phyloP scores from a whole-genome alignment of 2,888 invertebrate species.

The Mystacides longicornis region DNA sequence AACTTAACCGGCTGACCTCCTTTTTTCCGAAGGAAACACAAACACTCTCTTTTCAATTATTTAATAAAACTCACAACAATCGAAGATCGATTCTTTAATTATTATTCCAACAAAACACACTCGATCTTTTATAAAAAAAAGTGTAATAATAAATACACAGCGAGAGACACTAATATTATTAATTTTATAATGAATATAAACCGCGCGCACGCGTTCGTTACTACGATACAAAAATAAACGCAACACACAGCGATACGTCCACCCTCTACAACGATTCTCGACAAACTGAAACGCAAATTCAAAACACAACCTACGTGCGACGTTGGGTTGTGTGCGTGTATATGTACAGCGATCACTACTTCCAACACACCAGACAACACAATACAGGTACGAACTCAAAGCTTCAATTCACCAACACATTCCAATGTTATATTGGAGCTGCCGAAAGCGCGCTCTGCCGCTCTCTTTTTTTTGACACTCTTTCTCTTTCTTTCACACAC shows the following conservation, averaged over 20 bases:
- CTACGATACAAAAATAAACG: neutral
- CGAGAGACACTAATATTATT: too few relatives aligned
- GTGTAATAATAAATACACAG: conserved; percentile 13
- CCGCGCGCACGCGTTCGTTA: conserved; percentile 11
- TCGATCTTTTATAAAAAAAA: too few relatives aligned
- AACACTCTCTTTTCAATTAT: too few relatives aligned
- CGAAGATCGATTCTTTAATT: too few relatives aligned
- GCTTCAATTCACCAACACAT: neutral
- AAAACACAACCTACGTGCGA: conserved; percentile 16
- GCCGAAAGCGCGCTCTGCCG: neutral
- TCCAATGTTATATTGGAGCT: neutral
- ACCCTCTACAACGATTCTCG: conserved; percentile 6
- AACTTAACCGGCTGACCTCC: too few relatives aligned
- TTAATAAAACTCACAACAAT: too few relatives aligned
- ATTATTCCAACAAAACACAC: too few relatives aligned
- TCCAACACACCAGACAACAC: neutral
- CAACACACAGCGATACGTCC: conserved; percentile 3
- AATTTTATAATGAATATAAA: too few relatives aligned
- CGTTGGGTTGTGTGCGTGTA: neutral
- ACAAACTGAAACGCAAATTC: conserved; percentile 12
- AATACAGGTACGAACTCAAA: neutral
- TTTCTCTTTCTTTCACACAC: neutral
- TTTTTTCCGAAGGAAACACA: too few relatives aligned
- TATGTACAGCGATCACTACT: too few relatives aligned
- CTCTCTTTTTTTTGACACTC: too few relatives aligned